Evolutionary conservation across 2,797 vertebrate genomes (phyloP).

Genomic region (Sebastes baramenuke): DNA sequence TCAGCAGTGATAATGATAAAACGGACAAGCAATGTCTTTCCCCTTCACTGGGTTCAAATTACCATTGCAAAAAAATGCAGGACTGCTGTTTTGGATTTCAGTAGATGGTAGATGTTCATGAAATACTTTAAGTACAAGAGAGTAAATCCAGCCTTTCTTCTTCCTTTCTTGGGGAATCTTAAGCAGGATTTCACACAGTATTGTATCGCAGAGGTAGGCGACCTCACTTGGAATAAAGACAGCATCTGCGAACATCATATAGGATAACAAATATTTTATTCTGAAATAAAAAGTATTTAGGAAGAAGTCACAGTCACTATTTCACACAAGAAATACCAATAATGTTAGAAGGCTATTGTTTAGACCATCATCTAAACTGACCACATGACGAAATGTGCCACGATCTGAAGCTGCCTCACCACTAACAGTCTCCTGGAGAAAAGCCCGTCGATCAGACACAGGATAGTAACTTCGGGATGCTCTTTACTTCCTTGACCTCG

Average conservation of each 20-base stretch:
- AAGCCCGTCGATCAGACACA: neutral
- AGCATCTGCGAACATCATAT: neutral
- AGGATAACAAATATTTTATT: neutral
- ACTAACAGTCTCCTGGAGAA: neutral
- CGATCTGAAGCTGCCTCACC: neutral
- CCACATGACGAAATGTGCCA: neutral
- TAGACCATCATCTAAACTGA: neutral
- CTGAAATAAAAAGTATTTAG: neutral
- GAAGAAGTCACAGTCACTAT: neutral
- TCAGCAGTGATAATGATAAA: constrained; percentile 6
- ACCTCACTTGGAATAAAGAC: neutral
- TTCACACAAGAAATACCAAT: neutral
- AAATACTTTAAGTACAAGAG: neutral
- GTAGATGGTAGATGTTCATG: neutral
- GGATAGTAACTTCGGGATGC: neutral
- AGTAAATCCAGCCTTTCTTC: neutral
- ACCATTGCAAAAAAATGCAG: neutral
- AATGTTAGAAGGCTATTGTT: neutral
- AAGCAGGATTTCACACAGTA: neutral
- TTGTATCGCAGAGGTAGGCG: neutral
- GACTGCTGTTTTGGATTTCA: neutral
- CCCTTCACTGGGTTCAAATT: neutral
- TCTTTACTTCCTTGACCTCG: neutral
- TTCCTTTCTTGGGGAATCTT: neutral
- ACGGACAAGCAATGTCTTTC: neutral